Base-by-base conservation (phyloP, 2,797 vertebrate species). In the Odontamblyopus lacepedii region DNA sequence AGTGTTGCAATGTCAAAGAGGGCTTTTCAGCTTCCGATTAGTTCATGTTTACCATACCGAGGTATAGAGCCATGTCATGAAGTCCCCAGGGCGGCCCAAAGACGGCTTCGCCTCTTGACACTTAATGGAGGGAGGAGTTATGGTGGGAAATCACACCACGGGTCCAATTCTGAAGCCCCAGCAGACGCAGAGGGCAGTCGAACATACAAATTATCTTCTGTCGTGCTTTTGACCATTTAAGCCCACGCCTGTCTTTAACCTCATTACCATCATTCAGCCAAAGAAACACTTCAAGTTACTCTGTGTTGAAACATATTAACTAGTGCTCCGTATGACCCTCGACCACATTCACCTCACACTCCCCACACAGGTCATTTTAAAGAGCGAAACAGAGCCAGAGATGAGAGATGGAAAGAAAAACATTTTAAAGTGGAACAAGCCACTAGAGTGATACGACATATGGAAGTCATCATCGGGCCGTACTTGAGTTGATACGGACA, bases 381-480 rank as follows among this genome's bases (percentile, higher is more conserved):
- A 87, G 81, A 87, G 81, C 79, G 74, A 92, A 91, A 85, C 85
- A 88, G 79, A 90, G 73, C 65, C 74, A 71, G 87, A 85, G 82
- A 90, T 88, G 88, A 91, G 83, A 87, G 44, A 48, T 5, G 44
- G 44, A 16, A 48, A 48, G 44, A 48, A 89, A 87, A 89, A 89
- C 82, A 88, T 71, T 76, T 0, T 29, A 69, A 79, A 63, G 80
- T 76, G 19, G 65, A 69, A 23, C 29, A 19, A 72, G 75, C 85
- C 81, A 73, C 74, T 78, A 78, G 84, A 87, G 71, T 66, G 12
- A 85, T 77, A 87, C 80, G 88, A 92, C 93, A 94, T 94, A 93
- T 94, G 93, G 92, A 94, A 94, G 86, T 83, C 82, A 92, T 94
- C 91, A 92, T 83, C 78, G 77, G 85, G 83, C 82, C 79, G 79